These are phyloP conservation scores for Paradoxurus hermaphroditus DNA, from an alignment of 2,113 vertebrate genomes.

Conservation along the genomic window DNA sequence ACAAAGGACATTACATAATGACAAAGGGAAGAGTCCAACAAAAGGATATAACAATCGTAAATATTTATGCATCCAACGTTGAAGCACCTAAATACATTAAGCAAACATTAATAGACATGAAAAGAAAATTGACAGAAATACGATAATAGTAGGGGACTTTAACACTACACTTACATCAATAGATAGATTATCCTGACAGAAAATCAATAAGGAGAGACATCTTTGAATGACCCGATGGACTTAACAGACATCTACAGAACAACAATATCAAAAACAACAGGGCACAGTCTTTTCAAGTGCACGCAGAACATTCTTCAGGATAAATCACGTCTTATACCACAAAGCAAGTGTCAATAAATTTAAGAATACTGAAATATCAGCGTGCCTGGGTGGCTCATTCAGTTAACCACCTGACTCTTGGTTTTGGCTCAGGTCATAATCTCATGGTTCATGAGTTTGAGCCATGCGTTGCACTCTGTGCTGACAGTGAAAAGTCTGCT, in stretches of 20 bases:
- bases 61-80: not conserved
- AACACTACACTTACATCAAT: not conserved
- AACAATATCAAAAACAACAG: not conserved
- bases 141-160: not conserved
- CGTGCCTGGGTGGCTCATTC: too few species aligned
- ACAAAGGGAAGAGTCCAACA: not conserved
- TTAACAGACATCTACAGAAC: not conserved
- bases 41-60: not conserved
- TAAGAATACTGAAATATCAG: not conserved
- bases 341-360: not conserved
- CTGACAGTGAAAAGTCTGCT: too few species aligned
- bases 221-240: not conserved
- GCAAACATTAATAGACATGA: not conserved
- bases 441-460: too few species aligned
- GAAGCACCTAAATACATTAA: not conserved
- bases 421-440: too few species aligned
- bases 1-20: not conserved
- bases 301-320: not conserved
- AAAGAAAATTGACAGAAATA: not conserved
- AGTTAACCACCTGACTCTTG: too few species aligned
- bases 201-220: not conserved
- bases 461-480: too few species aligned
- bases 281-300: not conserved
- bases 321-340: not conserved
- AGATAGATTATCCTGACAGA: not conserved